Evolutionary conservation across 1,140 invertebrate species (phyloP), one percentile per base, ranked within the genome.

Genomic region (Leptinotarsa undecemlineata): DNA sequence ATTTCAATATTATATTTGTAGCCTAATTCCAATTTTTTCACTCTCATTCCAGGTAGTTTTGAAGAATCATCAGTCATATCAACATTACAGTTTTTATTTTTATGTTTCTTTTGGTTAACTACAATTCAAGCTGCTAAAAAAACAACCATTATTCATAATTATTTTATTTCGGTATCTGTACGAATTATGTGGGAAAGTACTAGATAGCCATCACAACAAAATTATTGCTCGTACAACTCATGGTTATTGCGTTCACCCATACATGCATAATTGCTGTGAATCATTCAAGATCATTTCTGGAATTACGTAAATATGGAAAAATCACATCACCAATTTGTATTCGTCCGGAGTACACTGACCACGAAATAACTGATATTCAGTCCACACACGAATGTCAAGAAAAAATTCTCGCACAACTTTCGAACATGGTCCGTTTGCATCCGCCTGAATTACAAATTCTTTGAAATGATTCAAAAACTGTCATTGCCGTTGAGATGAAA

Each of bases 391-490:
- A 42, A 62, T 72, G n/a, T 72, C 60, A 62, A 62, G 13, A 62
- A 72, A 61, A 72, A 72, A 72, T 62, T 20, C 21, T 33, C n/a
- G 21, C 21, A 68, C 21, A 33, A 42, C 66, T 17, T 19, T 48
- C 48, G 20, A 69, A 51, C 68, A 69, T 69, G 48, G n/a, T 69
- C 33, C 68, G 51, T 57, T 57, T 57, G 17, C n/a, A 57, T 57
- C 51, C 15, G 42, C 70, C 72, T 71, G 63, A 73, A 73, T 75
- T 75, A 62, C 19, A 71, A 72, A 70, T 57, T 73, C 33, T 23
- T 23, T 61, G 51, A 57, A 57, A 57, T 57, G 51, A 57, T 57
- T 26, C 66, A 75, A 72, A 73, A 68, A 64, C 48, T 51, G 73
- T 72, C 75, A 73, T 75, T 75, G 72, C 75, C 62, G 62, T 51